Percentiles rank a stretch among this genome's conserved stretches.
Conservation (phyloP, 2,888 invertebrate genomes). For the Hydraecia micacea region DNA sequence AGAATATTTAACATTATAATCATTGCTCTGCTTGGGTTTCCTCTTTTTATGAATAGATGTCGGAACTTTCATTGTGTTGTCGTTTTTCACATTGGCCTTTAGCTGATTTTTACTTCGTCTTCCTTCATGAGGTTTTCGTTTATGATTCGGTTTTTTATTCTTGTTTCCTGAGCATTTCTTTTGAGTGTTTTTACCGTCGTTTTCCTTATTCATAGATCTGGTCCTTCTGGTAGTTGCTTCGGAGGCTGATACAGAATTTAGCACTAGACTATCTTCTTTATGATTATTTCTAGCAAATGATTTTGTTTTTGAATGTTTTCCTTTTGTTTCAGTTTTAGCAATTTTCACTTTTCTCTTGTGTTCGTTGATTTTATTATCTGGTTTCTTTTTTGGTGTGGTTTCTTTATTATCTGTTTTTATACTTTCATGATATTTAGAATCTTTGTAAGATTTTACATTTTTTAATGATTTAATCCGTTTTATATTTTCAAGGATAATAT, state of each 20-base stretch:
- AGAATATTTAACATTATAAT: constrained; percentile 77
- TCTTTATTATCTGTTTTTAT: constrained; percentile 22
- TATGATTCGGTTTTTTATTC: constrained; percentile 33
- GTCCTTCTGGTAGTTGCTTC: constrained; percentile 54
- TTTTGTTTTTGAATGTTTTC: constrained; percentile 28
- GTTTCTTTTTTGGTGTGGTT: constrained; percentile 25
- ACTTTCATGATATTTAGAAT: constrained; percentile 37
- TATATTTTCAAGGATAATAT: constrained; percentile 81
- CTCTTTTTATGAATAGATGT: constrained; percentile 67
- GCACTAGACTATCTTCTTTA: constrained; percentile 9
- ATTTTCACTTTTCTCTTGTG: constrained; percentile 55
- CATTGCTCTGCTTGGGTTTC: constrained; percentile 74
- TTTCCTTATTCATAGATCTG: constrained; percentile 69
- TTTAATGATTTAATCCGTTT: constrained; percentile 75
- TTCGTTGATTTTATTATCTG: constrained; percentile 35
- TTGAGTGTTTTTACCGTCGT: constrained; percentile 21
- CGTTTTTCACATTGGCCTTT: constrained; percentile 65
- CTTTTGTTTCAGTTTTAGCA: constrained; percentile 42
- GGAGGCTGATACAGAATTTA: constrained; percentile 29
- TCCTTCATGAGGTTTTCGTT: constrained; percentile 24
- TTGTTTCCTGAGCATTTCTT: constrained; percentile 42
- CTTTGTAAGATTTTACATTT: constrained; percentile 59
- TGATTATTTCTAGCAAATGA: constrained; percentile 21
- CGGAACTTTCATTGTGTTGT: constrained; percentile 41
- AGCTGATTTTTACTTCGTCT: constrained; percentile 79